phyloP scores from a whole-genome alignment of 2,113 vertebrate genomes.

The Upupa epops region DNA sequence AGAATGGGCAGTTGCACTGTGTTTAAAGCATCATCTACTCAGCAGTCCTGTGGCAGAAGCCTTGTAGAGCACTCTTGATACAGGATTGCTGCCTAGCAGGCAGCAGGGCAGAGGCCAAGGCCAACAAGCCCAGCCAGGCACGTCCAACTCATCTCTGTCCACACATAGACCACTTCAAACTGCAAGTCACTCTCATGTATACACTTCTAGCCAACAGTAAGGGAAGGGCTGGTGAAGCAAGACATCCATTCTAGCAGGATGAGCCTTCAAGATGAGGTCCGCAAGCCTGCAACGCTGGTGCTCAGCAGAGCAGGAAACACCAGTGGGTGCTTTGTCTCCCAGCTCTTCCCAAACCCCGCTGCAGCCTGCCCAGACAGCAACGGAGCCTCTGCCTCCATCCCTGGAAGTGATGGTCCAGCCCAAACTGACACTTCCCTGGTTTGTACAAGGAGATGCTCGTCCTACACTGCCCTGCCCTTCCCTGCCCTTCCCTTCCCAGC shows the following conservation, averaged over 20 bases:
- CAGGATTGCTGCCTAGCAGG: neutral
- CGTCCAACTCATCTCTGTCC: neutral
- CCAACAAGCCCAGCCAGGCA: neutral
- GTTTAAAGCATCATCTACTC: neutral
- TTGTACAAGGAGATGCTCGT: neutral
- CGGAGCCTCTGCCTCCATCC: neutral
- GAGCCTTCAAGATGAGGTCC: neutral
- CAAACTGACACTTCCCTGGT: neutral
- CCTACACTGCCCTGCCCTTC: too few relatives aligned
- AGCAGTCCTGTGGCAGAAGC: neutral
- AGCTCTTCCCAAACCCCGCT: neutral
- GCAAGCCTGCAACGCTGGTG: neutral
- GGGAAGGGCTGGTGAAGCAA: neutral
- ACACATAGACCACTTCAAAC: neutral
- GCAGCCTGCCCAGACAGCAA: neutral
- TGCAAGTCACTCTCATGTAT: neutral
- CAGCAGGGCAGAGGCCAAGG: neutral
- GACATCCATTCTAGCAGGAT: neutral
- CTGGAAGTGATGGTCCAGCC: neutral
- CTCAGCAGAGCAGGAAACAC: neutral
- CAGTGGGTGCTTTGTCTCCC: slow-evolving; percentile 31
- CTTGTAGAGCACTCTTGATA: neutral
- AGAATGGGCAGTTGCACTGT: neutral
- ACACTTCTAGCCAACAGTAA: neutral
- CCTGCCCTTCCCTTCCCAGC: neutral